phyloP scores from a whole-genome alignment of 2,797 vertebrate genomes.

The Choloepus didactylus region DNA sequence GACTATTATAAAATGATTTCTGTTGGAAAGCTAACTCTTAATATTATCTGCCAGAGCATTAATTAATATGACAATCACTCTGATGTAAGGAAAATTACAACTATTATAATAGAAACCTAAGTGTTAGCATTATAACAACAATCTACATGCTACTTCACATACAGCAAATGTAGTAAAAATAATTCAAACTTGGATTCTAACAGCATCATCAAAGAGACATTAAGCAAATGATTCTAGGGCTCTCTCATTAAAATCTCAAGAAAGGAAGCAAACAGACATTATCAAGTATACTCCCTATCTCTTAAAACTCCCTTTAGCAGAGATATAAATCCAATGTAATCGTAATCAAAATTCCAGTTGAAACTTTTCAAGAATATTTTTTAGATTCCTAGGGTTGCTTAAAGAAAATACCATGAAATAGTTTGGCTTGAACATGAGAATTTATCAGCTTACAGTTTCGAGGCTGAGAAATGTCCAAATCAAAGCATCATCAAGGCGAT shows the following conservation, averaged over 20 bases:
- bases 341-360: background rate
- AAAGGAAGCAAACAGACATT: background rate
- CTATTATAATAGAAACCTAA: background rate
- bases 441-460: too few relatives aligned
- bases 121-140: background rate
- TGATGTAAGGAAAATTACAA: background rate
- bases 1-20: conserved; percentile 57
- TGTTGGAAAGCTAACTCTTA: conserved; percentile 66
- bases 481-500: too few relatives aligned
- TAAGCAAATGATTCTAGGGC: background rate
- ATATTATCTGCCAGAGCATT: conserved; percentile 58
- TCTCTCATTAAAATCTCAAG: background rate
- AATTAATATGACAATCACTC: conserved; percentile 53
- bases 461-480: too few relatives aligned
- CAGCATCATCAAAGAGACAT: conserved; percentile 7
- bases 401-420: too few relatives aligned
- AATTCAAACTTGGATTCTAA: background rate
- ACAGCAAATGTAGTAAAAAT: conserved; percentile 37
- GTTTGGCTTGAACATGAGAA: too few relatives aligned
- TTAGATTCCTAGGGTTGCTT: too few relatives aligned
- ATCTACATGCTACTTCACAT: background rate
- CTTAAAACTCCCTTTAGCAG: background rate
- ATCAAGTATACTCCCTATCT: background rate
- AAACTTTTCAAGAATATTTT: background rate
- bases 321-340: background rate